A percentile compares a stretch with the other conserved stretches of the same genome.
phyloP scores from a whole-genome alignment of 2,797 vertebrate species.

The Alca torda region DNA sequence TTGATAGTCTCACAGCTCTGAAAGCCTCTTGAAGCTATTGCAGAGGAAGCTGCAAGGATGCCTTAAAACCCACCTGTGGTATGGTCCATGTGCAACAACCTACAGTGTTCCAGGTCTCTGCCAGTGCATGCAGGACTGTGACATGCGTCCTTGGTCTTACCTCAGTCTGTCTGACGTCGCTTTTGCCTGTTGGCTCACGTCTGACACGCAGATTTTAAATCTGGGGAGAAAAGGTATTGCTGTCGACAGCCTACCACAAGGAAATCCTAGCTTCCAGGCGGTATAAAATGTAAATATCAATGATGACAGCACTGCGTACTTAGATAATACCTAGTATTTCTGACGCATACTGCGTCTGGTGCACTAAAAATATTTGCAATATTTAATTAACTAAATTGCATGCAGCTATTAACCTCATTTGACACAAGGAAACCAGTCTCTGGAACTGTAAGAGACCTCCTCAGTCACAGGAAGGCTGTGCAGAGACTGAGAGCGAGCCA shows the following conservation, averaged over 20 bases:
- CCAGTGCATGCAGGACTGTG: rapidly evolving
- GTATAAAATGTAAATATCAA: conserved; percentile 27
- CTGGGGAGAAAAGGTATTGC: background rate
- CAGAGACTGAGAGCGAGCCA: background rate
- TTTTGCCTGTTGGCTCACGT: background rate
- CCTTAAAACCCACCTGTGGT: background rate
- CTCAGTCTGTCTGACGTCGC: background rate
- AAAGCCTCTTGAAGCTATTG: background rate
- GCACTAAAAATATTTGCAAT: background rate
- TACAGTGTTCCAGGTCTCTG: background rate
- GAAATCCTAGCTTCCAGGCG: background rate
- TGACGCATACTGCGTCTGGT: background rate
- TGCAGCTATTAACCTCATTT: conserved; percentile 45
- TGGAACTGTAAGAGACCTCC: background rate
- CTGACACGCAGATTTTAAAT: background rate
- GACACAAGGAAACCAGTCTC: background rate
- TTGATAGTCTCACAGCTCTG: background rate
- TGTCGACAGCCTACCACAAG: background rate
- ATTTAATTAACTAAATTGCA: conserved; percentile 45
- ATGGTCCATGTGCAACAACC: background rate
- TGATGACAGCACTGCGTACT: background rate
- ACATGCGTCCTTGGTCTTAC: background rate
- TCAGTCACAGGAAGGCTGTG: background rate
- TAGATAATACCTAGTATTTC: conserved; percentile 36
- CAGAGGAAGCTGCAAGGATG: background rate